Conservation (phyloP, 2,888 invertebrate species). For the Gastracanthus pulcherrimus region DNA sequence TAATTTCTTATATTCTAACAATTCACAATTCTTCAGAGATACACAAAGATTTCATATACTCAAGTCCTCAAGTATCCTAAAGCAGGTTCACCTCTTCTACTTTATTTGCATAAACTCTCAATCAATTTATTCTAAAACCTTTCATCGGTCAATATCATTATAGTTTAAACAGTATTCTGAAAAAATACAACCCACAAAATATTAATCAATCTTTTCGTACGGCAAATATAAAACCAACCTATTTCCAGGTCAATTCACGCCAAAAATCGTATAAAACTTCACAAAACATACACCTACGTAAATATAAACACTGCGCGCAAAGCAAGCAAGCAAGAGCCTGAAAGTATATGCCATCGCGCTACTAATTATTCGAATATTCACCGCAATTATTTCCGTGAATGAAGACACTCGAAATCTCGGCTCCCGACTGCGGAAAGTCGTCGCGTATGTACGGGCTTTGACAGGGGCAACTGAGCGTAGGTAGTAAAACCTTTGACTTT, state of each 20-base stretch:
- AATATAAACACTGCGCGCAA: not conserved
- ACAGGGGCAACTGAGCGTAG: not conserved
- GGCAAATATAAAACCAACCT: too few relatives aligned
- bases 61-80: too few relatives aligned
- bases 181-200: too few relatives aligned
- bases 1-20: too few relatives aligned
- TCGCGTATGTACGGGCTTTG: not conserved
- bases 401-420: conserved; percentile 16
- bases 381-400: conserved; percentile 27
- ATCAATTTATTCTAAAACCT: too few relatives aligned
- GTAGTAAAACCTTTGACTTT: conserved; percentile 48
- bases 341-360: not conserved
- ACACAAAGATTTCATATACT: too few relatives aligned
- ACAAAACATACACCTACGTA: not conserved
- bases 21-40: too few relatives aligned
- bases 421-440: not conserved
- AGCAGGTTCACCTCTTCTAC: too few relatives aligned
- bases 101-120: too few relatives aligned
- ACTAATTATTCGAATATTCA: not conserved
- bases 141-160: too few relatives aligned
- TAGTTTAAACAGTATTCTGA: too few relatives aligned
- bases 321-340: not conserved
- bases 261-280: not conserved
- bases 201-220: too few relatives aligned
- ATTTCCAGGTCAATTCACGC: not conserved